A percentile compares a stretch with the other conserved stretches of the same genome.
Evolutionary conservation across 2,113 vertebrate species (phyloP).

Genomic region (Ceyx cyanopectus): DNA sequence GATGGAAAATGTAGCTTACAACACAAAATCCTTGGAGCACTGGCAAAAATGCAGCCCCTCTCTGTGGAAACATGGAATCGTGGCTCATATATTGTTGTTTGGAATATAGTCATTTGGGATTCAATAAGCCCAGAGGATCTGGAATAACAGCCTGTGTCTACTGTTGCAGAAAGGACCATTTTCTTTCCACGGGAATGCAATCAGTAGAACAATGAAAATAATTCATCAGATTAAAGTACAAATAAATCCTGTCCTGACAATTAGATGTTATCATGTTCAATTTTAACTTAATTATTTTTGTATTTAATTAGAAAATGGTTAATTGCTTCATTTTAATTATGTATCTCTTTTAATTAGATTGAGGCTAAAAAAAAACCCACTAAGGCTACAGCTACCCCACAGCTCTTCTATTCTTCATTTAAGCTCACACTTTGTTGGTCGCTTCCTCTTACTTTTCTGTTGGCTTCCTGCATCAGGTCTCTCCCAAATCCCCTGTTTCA

Average conservation of each 20-base stretch:
- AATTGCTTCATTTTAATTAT: conserved; percentile 77
- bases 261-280: conserved; percentile 71
- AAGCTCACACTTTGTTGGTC: background rate
- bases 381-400: conserved; percentile 25
- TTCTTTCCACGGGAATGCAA: conserved; percentile 27
- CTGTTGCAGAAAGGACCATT: background rate
- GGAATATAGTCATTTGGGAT: background rate
- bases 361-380: conserved; percentile 12
- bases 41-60: background rate
- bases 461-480: background rate
- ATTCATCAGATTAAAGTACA: conserved; percentile 74
- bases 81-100: background rate
- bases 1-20: background rate
- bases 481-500: background rate
- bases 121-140: background rate
- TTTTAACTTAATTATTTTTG: conserved; percentile 80
- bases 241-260: conserved; percentile 75
- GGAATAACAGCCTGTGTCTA: background rate
- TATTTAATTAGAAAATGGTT: conserved; percentile 79
- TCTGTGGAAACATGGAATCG: background rate
- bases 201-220: conserved; percentile 62
- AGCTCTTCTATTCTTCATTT: conserved; percentile 2
- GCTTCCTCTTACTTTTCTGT: background rate
- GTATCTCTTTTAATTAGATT: conserved; percentile 72
- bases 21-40: background rate